Conservation (phyloP, 2,113 vertebrate species). For the Barbus barbus region DNA sequence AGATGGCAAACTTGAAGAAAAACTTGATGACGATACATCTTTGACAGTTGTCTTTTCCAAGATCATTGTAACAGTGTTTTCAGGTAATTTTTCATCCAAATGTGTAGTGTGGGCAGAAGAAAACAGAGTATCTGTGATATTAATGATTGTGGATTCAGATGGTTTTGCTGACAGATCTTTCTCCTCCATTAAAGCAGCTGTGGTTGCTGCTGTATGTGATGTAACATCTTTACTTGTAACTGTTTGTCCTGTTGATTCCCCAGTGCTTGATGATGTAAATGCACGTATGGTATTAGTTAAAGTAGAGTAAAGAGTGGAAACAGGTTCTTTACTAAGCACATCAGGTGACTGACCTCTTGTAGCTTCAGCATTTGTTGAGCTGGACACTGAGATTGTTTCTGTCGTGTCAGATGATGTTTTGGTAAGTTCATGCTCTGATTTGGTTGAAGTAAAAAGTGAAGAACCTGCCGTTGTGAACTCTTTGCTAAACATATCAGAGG, state of each 20-base stretch:
- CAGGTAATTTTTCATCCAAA: not conserved
- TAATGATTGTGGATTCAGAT: not conserved
- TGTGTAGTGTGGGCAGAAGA: not conserved
- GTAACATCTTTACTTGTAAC: not conserved
- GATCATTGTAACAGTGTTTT: too few relatives aligned
- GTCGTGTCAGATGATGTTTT: not conserved
- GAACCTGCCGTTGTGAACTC: not conserved
- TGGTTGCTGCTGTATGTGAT: not conserved
- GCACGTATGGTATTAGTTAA: fast-evolving
- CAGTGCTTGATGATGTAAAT: not conserved
- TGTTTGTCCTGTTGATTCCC: not conserved
- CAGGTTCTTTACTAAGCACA: not conserved
- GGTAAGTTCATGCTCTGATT: not conserved
- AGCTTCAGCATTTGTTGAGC: not conserved
- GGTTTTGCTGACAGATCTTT: not conserved
- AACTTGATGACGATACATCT: not conserved
- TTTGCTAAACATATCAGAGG: not conserved
- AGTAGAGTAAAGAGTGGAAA: not conserved
- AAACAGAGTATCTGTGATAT: not conserved
- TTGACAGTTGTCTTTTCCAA: not conserved
- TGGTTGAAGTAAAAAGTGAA: not conserved
- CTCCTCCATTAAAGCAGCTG: not conserved
- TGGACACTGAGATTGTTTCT: not conserved
- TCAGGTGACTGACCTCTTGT: not conserved
- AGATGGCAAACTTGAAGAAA: not conserved